Evolutionary conservation across 2,113 vertebrate species (phyloP).

Genomic region (Podarcis muralis): DNA sequence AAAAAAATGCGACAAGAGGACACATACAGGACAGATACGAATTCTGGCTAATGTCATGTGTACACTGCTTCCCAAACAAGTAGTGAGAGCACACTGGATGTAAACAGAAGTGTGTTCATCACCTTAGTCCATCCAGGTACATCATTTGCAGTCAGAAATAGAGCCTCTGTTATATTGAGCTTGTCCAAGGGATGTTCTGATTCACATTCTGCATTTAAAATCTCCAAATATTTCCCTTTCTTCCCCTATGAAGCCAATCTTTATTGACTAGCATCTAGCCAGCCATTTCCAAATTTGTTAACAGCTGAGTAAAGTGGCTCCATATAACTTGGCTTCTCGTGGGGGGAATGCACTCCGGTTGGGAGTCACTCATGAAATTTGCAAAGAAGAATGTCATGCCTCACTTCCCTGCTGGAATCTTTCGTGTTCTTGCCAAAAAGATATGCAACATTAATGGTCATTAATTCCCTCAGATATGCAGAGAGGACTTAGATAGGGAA

Average conservation of each 20-base stretch:
- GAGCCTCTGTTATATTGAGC: not conserved
- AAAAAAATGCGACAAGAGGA: too few species aligned
- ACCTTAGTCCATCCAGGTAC: not conserved
- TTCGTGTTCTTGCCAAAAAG: not conserved
- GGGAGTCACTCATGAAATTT: slow-evolving; percentile 10
- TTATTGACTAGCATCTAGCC: not conserved
- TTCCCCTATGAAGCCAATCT: not conserved
- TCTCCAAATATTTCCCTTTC: not conserved
- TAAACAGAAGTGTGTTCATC: too few species aligned
- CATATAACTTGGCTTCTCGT: not conserved
- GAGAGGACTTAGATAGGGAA: not conserved
- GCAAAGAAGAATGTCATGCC: not conserved
- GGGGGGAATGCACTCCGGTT: not conserved
- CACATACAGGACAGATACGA: too few species aligned
- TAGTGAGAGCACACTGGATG: too few species aligned
- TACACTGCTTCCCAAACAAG: too few species aligned
- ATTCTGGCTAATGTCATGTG: too few species aligned
- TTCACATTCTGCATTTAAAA: slow-evolving; percentile 28
- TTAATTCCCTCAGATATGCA: not conserved
- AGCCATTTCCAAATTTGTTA: not conserved
- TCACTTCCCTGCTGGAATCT: not conserved
- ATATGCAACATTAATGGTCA: not conserved
- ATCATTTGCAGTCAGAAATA: not conserved
- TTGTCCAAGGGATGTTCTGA: not conserved
- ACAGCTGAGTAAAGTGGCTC: slow-evolving; percentile 2